These are phyloP conservation scores for Julus scandinavius DNA, from an alignment of 2,888 invertebrate species.

Conservation along the genomic window DNA sequence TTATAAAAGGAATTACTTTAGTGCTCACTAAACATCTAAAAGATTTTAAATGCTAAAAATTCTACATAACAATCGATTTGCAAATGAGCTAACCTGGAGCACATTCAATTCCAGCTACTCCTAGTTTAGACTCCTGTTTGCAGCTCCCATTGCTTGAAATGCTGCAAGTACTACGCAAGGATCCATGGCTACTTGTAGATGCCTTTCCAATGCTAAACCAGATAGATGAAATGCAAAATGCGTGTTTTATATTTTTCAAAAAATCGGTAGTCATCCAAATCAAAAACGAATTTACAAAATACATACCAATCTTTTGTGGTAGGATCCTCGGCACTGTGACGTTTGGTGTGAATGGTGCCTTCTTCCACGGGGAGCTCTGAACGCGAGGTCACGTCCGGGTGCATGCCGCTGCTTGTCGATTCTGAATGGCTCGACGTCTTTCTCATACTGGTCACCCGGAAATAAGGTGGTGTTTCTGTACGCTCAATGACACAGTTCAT, in stretches of 20 bases:
- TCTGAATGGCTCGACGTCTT: constrained; percentile 88
- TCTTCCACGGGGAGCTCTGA: constrained; percentile 82
- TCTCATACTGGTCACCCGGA: constrained; percentile 84
- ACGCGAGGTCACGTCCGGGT: constrained; percentile 61
- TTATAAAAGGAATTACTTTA: no score
- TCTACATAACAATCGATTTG: no score
- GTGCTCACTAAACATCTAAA: no score
- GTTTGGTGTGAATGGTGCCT: constrained; percentile 95
- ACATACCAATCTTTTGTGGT: constrained; percentile 56
- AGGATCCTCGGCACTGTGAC: constrained; percentile 70
- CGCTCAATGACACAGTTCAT: constrained; percentile 95
- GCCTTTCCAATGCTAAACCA: constrained; percentile 58
- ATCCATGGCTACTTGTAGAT: constrained; percentile 59
- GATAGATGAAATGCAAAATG: constrained; percentile 42
- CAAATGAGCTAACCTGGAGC: not conserved
- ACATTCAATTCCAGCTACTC: constrained; percentile 4
- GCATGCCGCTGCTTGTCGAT: constrained; percentile 59
- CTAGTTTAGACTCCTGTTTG: constrained; percentile 57
- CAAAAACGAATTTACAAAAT: not conserved
- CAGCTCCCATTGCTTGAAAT: constrained; percentile 58
- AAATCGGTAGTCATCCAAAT: no score
- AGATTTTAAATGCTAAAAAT: no score
- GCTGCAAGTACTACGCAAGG: constrained; percentile 59
- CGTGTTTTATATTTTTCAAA: not conserved
- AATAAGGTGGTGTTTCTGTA: constrained; percentile 98